Base-by-base conservation (phyloP, 2,888 invertebrate genomes). In the Archips xylosteana region DNA sequence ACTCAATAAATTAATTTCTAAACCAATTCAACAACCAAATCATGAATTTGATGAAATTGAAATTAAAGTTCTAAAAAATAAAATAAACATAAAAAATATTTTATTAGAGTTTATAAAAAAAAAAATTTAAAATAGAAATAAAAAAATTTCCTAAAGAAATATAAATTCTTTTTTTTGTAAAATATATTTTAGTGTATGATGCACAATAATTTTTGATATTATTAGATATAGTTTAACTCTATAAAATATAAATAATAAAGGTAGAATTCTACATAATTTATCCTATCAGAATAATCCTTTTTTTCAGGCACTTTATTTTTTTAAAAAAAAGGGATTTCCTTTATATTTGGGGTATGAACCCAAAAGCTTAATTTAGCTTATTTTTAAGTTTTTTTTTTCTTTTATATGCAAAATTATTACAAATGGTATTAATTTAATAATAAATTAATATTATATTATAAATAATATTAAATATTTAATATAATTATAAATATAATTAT, bases 1-100 rank as follows among this genome's bases (percentile, higher is more conserved):
- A 81, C 95, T 93, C 81, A 96, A 85, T 79, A 96, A 80, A 90
- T 96, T 96, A 89, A 96, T 95, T 95, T 96, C 96, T 93, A 96
- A 87, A 0, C 95, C 95, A 89, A 96, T 95, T 95, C 96, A 96
- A 85, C 90, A 89, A 0, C 91, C 90, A 83, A 92, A 83, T 85
- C 91, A 91, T 42, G 91, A 90, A 75, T 90, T 90, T 10, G 89
- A 83, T 0, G 90, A 89, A 79, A 91, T 89, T 47, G 90, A 87
- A 79, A 89, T 89, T 85, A 91, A 78, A 65, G 88, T 89, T 75
- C 95, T 92, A 79, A 94, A 88, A 85, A 95, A 90, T 88, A 95
- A 80, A 76, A 95, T 89, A 90, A 95, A 89, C 71, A 90, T 83
- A 59, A 80, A 75, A 71, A 89, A 89, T 62, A 73, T 74, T 75